phyloP scores from a whole-genome alignment of 2,888 invertebrate genomes.

The Aporophyla nigra region DNA sequence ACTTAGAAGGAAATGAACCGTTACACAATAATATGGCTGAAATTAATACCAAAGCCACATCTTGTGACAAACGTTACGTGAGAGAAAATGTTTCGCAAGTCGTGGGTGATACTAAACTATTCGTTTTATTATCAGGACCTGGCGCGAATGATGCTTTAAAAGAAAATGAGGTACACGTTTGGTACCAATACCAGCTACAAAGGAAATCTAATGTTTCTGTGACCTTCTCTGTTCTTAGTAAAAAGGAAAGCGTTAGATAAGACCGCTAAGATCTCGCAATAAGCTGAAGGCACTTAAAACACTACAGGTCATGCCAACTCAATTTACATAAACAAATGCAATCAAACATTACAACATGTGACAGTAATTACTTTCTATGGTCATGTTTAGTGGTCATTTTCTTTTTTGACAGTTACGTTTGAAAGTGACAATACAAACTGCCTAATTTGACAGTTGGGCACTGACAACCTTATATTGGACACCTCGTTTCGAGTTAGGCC shows the following conservation, averaged over 20 bases:
- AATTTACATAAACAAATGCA: constrained; percentile 40
- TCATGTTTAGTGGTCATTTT: constrained; percentile 69
- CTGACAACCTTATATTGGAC: constrained; percentile 32
- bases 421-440: constrained; percentile 74
- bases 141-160: neutral
- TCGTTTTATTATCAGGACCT: constrained; percentile 17
- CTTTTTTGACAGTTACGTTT: constrained; percentile 72
- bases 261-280: neutral
- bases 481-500: constrained; percentile 5
- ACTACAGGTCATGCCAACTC: constrained; percentile 32
- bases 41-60: constrained; percentile 61
- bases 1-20: constrained; percentile 54
- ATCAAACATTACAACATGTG: constrained; percentile 44
- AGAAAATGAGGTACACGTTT: neutral
- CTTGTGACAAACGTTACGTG: constrained; percentile 58
- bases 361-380: constrained; percentile 72
- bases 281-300: constrained; percentile 7
- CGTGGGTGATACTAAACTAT: constrained; percentile 14
- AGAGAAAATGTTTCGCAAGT: constrained; percentile 43
- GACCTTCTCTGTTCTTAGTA: constrained; percentile 4
- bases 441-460: constrained; percentile 38
- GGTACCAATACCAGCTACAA: neutral
- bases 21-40: constrained; percentile 55
- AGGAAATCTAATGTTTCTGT: neutral
- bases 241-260: constrained; percentile 33